Evolutionary conservation across 2,797 vertebrate species (phyloP).

Genomic region (Pseudochirops corinnae): DNA sequence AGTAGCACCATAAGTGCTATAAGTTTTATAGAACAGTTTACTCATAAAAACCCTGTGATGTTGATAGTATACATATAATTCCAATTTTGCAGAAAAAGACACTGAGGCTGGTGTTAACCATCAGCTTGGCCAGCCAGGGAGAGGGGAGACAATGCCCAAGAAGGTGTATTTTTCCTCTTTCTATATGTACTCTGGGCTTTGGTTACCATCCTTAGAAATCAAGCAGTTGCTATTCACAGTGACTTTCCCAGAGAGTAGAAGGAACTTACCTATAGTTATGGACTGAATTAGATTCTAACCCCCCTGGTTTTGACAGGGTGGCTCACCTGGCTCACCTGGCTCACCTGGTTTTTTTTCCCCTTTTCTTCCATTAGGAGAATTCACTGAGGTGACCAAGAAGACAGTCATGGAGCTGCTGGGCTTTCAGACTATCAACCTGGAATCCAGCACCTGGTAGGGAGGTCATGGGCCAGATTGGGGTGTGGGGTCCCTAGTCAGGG

Average conservation of each 20-base stretch:
- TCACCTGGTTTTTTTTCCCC: background rate
- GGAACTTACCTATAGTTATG: background rate
- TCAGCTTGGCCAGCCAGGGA: background rate
- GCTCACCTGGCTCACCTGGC: background rate
- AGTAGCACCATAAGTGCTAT: too few species aligned
- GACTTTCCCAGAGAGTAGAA: background rate
- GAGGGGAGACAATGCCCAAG: background rate
- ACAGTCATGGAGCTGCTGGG: constrained; percentile 82
- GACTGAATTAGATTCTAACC: background rate
- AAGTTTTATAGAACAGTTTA: background rate
- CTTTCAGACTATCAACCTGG: constrained; percentile 82
- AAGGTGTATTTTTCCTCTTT: background rate
- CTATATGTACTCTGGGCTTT: background rate
- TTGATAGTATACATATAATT: background rate
- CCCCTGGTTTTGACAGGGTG: background rate
- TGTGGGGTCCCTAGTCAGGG: background rate
- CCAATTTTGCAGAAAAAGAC: background rate
- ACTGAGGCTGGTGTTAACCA: background rate
- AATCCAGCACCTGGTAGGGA: constrained; percentile 82
- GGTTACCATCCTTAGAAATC: background rate
- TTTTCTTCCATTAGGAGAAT: constrained; percentile 80
- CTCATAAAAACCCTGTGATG: background rate
- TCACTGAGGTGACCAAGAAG: constrained; percentile 76
- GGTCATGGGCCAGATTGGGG: background rate
- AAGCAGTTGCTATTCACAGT: background rate